phyloP scores from a whole-genome alignment of 2,113 vertebrate species.

The Serinus canaria region DNA sequence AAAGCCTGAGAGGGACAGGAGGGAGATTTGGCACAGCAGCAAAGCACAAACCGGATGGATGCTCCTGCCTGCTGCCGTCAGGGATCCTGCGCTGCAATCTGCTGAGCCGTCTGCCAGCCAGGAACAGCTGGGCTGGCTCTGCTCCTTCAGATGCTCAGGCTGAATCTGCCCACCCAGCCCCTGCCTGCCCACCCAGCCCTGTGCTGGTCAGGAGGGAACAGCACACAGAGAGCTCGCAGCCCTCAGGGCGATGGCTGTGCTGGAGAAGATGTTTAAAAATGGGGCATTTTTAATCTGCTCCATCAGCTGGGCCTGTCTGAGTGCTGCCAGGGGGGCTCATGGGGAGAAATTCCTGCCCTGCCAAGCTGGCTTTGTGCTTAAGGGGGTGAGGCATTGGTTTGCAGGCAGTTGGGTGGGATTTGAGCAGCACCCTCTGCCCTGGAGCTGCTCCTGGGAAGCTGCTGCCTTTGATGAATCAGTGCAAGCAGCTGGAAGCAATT shows the following conservation, averaged over 20 bases:
- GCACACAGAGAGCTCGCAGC: background rate
- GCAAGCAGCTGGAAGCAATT: background rate
- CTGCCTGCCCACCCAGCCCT: background rate
- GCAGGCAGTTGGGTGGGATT: background rate
- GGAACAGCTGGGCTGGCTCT: background rate
- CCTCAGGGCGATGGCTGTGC: accelerated
- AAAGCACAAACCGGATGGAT: background rate
- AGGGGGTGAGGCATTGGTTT: too few species aligned
- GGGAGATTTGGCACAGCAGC: conserved; percentile 24
- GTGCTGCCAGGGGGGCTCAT: accelerated
- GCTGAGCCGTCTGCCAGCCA: conserved; percentile 53
- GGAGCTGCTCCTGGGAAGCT: background rate
- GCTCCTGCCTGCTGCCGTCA: background rate
- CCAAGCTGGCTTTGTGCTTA: background rate
- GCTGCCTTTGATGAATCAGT: background rate
- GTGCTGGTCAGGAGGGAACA: accelerated
- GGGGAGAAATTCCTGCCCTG: accelerated
- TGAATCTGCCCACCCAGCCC: background rate
- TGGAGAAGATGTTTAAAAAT: background rate
- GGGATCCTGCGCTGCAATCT: conserved; percentile 18
- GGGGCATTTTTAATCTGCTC: too few species aligned
- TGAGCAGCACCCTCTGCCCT: background rate
- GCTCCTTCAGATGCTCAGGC: background rate
- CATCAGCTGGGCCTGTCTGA: background rate
- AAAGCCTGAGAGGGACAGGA: background rate